Conservation (phyloP, 2,113 vertebrate genomes). For the Nanger granti region DNA sequence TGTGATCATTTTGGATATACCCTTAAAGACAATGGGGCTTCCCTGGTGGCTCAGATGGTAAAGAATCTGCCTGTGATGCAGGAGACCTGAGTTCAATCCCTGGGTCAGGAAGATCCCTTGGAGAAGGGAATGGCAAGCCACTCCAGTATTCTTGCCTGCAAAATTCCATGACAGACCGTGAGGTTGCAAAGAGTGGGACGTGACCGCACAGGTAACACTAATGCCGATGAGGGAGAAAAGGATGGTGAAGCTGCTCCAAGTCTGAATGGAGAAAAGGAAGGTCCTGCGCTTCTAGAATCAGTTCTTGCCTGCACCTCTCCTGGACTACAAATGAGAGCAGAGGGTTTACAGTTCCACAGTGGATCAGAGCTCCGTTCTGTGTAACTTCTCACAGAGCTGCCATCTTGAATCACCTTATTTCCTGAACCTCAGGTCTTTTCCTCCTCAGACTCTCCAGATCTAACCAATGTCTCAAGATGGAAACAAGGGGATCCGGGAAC, state of each 20-base stretch:
- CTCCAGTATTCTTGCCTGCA: background rate
- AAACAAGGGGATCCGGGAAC: background rate
- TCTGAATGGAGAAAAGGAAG: background rate
- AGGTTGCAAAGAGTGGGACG: background rate
- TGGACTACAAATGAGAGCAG: background rate
- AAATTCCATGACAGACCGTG: background rate
- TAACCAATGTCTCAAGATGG: background rate
- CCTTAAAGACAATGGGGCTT: background rate
- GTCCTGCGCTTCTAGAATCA: background rate
- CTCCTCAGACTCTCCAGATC: background rate
- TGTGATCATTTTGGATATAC: background rate
- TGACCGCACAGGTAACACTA: background rate
- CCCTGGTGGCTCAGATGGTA: background rate
- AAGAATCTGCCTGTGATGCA: background rate
- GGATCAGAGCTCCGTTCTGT: background rate
- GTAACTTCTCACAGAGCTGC: background rate
- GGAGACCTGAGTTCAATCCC: background rate
- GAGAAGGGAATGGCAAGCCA: background rate
- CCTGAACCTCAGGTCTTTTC: background rate
- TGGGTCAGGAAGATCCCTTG: background rate
- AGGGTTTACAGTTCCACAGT: rapidly evolving
- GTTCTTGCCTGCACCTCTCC: background rate
- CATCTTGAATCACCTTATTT: background rate
- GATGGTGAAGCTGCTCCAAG: background rate
- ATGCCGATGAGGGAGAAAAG: background rate